Evolutionary conservation across 2,113 vertebrate genomes (phyloP).

Genomic region (Oncorhynchus nerka): DNA sequence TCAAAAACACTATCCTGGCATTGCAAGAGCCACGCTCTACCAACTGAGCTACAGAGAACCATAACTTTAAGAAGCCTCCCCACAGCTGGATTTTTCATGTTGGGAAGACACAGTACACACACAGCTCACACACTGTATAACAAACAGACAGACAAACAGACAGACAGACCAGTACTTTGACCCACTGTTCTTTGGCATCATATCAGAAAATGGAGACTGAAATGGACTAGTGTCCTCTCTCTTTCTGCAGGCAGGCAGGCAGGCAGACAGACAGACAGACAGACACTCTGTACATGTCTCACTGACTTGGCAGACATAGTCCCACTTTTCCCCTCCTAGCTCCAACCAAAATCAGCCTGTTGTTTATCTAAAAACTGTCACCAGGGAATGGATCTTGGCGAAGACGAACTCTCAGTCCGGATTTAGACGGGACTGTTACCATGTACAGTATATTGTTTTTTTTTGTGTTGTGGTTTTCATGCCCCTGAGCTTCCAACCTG

Average conservation of each 20-base stretch:
- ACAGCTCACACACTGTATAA: not conserved
- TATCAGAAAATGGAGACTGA: not conserved
- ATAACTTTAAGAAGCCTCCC: no score
- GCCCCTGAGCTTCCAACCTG: no score
- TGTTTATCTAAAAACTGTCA: not conserved
- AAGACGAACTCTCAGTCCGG: not conserved
- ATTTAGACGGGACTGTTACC: not conserved
- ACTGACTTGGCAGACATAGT: not conserved
- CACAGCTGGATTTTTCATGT: no score
- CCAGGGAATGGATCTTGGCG: constrained; percentile 15
- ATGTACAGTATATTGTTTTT: not conserved
- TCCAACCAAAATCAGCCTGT: constrained; percentile 9
- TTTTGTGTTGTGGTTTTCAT: no score
- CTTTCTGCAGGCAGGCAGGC: no score
- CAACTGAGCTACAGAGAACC: no score
- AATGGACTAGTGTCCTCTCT: no score
- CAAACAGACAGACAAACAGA: not conserved
- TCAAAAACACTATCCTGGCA: no score
- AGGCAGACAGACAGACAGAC: no score
- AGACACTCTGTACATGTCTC: not conserved
- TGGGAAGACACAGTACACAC: no score
- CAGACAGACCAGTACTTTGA: not conserved
- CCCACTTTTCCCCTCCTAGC: not conserved
- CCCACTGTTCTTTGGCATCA: not conserved
- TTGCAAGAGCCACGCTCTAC: no score